Conservation (phyloP, 1,140 invertebrate species). For the Lepidurus apus region DNA sequence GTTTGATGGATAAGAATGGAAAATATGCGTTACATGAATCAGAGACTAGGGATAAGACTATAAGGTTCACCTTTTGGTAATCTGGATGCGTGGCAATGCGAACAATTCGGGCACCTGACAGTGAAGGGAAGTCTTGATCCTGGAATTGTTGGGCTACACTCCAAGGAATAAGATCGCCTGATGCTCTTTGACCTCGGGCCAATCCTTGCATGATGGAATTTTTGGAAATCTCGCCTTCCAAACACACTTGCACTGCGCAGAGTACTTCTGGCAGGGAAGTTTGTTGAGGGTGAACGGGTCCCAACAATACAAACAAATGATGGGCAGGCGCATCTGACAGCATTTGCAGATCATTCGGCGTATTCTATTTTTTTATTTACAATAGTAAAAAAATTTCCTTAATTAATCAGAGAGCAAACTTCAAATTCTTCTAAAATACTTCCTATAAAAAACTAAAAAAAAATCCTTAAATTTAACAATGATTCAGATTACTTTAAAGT, state of each 20-base stretch:
- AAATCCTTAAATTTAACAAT: neutral
- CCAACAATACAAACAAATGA: conserved; percentile 91
- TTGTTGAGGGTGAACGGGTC: conserved; percentile 66
- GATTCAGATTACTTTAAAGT: neutral
- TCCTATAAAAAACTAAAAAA: too few species aligned
- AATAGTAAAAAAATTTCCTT: neutral
- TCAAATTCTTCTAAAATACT: neutral
- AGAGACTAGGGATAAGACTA: neutral
- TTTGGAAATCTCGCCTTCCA: conserved; percentile 91
- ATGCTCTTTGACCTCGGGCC: conserved; percentile 76
- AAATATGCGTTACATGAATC: neutral
- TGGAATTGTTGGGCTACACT: conserved; percentile 93
- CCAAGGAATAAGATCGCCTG: conserved; percentile 98
- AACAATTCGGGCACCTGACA: conserved; percentile 87
- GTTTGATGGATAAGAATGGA: neutral
- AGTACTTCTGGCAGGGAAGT: conserved; percentile 82
- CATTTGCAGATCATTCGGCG: conserved; percentile 97
- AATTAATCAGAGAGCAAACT: neutral
- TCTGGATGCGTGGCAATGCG: conserved; percentile 97
- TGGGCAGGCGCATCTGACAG: conserved; percentile 98
- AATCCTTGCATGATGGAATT: conserved; percentile 69
- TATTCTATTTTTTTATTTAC: conserved; percentile 60
- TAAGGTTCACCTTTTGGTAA: conserved; percentile 71
- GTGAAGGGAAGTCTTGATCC: conserved; percentile 83
- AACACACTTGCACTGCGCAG: conserved; percentile 84